A percentile compares a stretch with the other conserved stretches of the same genome.
phyloP scores from a whole-genome alignment of 2,888 invertebrate genomes.

The Dynastes grantii region DNA sequence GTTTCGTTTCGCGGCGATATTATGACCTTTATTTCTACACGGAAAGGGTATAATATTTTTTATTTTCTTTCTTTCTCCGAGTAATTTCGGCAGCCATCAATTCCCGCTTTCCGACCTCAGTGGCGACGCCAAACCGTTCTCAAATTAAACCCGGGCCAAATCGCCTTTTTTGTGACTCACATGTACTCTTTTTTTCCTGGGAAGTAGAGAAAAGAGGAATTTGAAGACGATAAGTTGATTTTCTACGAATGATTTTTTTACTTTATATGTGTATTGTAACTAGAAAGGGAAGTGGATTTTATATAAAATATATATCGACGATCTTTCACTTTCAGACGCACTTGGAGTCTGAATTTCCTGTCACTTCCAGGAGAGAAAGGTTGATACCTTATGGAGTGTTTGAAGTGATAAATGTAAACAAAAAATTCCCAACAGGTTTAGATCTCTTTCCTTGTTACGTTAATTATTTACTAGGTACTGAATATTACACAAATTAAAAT shows the following conservation, averaged over 20 bases:
- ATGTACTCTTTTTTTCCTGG: slow-evolving; percentile 3
- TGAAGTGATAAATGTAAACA: background rate
- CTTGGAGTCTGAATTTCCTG: background rate
- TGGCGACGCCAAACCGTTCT: slow-evolving; percentile 17
- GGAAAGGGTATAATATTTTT: slow-evolving; percentile 38
- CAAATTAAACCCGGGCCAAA: slow-evolving; percentile 19
- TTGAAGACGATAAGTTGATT: slow-evolving; percentile 34
- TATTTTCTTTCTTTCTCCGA: slow-evolving; percentile 29
- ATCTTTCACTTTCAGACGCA: slow-evolving; percentile 30
- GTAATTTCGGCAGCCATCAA: slow-evolving; percentile 36
- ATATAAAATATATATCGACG: slow-evolving; percentile 36
- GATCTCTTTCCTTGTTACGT: background rate
- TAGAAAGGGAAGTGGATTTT: slow-evolving; percentile 20
- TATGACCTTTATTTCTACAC: slow-evolving; percentile 39
- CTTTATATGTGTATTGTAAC: slow-evolving; percentile 33
- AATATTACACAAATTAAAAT: background rate
- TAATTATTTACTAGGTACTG: background rate
- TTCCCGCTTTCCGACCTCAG: slow-evolving; percentile 31
- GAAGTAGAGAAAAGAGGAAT: slow-evolving; percentile 13
- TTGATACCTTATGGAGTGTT: background rate
- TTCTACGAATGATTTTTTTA: slow-evolving; percentile 39
- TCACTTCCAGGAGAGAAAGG: background rate
- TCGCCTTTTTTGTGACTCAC: slow-evolving; percentile 33
- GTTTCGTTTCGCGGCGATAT: slow-evolving; percentile 17
- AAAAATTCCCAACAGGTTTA: background rate